These are phyloP conservation scores for Sepioteuthis lessoniana DNA, from an alignment of 2,888 invertebrate genomes.

Conservation along the genomic window DNA sequence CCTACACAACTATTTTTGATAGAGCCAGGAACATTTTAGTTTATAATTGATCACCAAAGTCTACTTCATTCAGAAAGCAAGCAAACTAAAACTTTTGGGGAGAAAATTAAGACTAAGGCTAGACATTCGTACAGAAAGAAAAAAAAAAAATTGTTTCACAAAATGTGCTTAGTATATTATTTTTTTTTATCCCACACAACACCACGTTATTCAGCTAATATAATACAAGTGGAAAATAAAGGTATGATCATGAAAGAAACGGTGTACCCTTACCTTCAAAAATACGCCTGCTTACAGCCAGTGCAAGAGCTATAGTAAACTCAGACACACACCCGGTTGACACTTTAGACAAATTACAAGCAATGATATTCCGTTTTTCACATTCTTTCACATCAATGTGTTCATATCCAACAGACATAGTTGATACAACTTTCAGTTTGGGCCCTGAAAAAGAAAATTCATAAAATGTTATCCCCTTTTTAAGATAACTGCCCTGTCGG, in stretches of 20 bases:
- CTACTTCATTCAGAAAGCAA: too few species aligned
- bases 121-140: too few species aligned
- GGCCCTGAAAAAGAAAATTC: slow-evolving; percentile 77
- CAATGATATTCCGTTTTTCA: slow-evolving; percentile 81
- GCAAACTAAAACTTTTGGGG: too few species aligned
- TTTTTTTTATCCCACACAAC: too few species aligned
- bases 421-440: slow-evolving; percentile 86
- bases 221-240: neutral
- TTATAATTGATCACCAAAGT: too few species aligned
- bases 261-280: slow-evolving; percentile 56
- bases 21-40: too few species aligned
- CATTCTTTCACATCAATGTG: slow-evolving; percentile 88
- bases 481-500: too few species aligned
- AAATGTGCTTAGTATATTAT: too few species aligned
- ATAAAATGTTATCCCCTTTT: neutral
- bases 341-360: slow-evolving; percentile 92
- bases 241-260: neutral
- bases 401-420: slow-evolving; percentile 93
- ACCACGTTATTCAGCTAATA: too few species aligned
- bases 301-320: slow-evolving; percentile 86
- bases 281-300: slow-evolving; percentile 88
- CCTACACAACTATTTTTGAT: too few species aligned
- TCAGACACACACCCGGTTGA: slow-evolving; percentile 88
- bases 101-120: too few species aligned
- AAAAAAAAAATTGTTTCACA: too few species aligned